These are phyloP conservation scores for Entomobrya multifasciata DNA, from an alignment of 2,888 invertebrate species.

Conservation along the genomic window DNA sequence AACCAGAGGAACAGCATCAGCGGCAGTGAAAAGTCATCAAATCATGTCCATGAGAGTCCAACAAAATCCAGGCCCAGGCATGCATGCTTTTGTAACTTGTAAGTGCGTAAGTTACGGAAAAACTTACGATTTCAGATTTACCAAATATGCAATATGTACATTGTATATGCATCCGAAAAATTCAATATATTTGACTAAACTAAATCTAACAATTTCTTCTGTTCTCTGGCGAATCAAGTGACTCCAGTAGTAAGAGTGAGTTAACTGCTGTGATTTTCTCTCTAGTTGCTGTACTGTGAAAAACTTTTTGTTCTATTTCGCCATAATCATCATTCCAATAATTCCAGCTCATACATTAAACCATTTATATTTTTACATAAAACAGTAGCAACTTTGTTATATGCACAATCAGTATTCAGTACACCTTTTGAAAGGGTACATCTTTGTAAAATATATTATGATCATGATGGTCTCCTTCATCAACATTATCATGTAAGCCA, in stretches of 20 bases:
- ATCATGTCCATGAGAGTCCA: conserved; percentile 49
- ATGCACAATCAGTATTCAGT: too few relatives aligned
- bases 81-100: too few relatives aligned
- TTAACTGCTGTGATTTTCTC: conserved; percentile 40
- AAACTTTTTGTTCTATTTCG: conserved; percentile 65
- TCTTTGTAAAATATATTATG: neutral
- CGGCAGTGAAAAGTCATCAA: conserved; percentile 71
- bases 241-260: neutral
- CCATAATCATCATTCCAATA: conserved; percentile 53
- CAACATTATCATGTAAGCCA: too few relatives aligned
- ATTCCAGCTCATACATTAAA: conserved; percentile 62
- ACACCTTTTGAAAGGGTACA: conserved; percentile 27
- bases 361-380: conserved; percentile 54
- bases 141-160: conserved; percentile 12
- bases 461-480: neutral
- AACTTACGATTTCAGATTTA: too few relatives aligned
- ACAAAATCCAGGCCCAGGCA: too few relatives aligned
- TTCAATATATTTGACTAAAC: neutral
- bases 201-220: conserved; percentile 15
- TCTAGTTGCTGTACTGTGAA: conserved; percentile 51
- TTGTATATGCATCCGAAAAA: neutral
- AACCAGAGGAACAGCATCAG: too few relatives aligned
- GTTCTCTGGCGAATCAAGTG: conserved; percentile 20
- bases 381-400: neutral
- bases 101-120: too few relatives aligned